Conservation (phyloP, 2,888 invertebrate species). For the Pristionchus exspectatus region DNA sequence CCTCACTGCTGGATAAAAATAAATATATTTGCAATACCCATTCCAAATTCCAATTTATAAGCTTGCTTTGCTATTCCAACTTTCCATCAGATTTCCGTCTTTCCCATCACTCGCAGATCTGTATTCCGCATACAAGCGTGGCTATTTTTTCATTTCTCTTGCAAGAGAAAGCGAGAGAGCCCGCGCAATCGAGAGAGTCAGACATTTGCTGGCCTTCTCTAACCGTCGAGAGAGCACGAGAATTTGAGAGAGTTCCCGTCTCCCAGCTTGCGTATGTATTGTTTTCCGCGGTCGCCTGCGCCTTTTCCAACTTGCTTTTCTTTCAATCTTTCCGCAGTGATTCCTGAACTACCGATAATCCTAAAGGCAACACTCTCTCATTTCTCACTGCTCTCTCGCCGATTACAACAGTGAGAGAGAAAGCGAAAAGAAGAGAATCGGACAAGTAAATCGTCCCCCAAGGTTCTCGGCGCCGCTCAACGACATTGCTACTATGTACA, state of each 20-base stretch:
- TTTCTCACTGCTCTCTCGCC: too few species aligned
- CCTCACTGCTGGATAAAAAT: too few species aligned
- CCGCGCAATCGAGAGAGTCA: too few species aligned
- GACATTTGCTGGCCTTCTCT: too few species aligned
- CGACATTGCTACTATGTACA: neutral
- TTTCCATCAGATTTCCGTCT: neutral
- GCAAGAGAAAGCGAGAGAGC: too few species aligned
- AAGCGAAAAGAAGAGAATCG: neutral
- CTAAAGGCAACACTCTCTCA: neutral
- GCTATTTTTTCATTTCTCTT: neutral
- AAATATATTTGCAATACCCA: too few species aligned
- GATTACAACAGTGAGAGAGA: neutral
- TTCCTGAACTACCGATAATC: neutral
- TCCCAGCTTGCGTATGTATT: neutral
- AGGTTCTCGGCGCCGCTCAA: neutral
- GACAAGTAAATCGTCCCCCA: neutral
- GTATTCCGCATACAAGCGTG: neutral
- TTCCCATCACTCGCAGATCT: slow-evolving; percentile 5
- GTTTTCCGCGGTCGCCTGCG: neutral
- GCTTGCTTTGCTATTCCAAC: neutral
- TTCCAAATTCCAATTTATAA: neutral
- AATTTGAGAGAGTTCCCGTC: too few species aligned
- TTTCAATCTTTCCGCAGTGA: neutral
- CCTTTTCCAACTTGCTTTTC: neutral
- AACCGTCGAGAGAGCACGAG: too few species aligned